phyloP scores from a whole-genome alignment of 2,888 invertebrate genomes.

The Oxycera nigricornis region DNA sequence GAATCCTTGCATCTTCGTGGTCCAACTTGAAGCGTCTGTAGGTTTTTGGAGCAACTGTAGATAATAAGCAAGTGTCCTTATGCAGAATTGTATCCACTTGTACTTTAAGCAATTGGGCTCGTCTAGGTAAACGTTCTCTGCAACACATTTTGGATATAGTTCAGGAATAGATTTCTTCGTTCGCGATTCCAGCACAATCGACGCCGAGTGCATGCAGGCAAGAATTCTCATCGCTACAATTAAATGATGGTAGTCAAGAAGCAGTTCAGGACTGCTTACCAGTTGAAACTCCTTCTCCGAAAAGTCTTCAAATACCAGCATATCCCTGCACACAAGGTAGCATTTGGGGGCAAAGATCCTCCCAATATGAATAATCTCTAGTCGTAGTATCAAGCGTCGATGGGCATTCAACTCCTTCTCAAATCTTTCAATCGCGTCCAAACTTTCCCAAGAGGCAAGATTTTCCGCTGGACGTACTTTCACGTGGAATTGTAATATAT shows the following conservation, averaged over 20 bases:
- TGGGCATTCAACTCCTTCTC: constrained; percentile 64
- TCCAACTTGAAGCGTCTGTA: constrained; percentile 49
- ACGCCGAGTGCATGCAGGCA: constrained; percentile 62
- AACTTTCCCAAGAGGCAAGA: constrained; percentile 63
- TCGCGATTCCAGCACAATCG: constrained; percentile 60
- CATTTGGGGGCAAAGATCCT: constrained; percentile 59
- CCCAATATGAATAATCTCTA: constrained; percentile 54
- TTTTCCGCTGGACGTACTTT: constrained; percentile 67
- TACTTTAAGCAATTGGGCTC: constrained; percentile 26
- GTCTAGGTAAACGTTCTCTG: constrained; percentile 60
- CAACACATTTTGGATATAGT: constrained; percentile 53
- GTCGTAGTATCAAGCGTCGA: constrained; percentile 59
- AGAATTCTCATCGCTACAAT: constrained; percentile 58
- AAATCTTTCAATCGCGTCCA: constrained; percentile 63
- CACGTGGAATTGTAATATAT: constrained; percentile 64
- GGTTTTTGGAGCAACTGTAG: constrained; percentile 52
- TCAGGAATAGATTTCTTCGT: constrained; percentile 51
- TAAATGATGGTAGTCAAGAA: constrained; percentile 60
- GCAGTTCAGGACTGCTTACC: constrained; percentile 53
- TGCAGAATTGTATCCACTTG: no score
- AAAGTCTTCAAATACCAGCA: constrained; percentile 63
- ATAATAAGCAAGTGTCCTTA: not conserved
- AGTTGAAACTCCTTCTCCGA: constrained; percentile 55
- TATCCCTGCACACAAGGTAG: constrained; percentile 59
- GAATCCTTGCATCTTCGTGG: constrained; percentile 53